Base-by-base conservation (phyloP, 2,888 invertebrate genomes). In the Hemicrepidius hirtus region DNA sequence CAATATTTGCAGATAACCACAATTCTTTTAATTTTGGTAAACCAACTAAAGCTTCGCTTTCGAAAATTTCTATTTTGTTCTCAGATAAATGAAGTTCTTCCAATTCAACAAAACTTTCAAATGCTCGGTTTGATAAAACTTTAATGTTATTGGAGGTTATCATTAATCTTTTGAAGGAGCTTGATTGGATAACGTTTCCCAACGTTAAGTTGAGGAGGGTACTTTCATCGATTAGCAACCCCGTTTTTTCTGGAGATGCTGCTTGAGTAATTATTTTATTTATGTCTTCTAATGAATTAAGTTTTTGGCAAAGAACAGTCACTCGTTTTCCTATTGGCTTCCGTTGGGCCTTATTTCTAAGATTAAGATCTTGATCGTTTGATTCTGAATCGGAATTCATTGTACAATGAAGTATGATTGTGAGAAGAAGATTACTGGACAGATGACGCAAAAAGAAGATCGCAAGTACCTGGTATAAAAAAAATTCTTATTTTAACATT, bases 301-400 rank as follows among this genome's bases (percentile, higher is more conserved):
- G 24, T n/a, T 32, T 53, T 20, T 35, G 16, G 20, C 32, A 50
- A 55, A 57, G 21, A 1, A 49, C 7, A 1, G 59, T n/a, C 18
- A 53, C 28, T 28, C 28, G 24, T 28, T 53, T 53, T 53, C 53
- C 53, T 28, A 28, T 53, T 32, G 44, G 18, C 10, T 44, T 44
- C 1, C 32, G 32, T 32, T 32, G 32, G 4, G 32, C 32, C 7
- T 32, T 32, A 9, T 32, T 32, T 6, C 32, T 32, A 32, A 5
- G 32, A 9, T 32, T 5, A 9, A 2, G 32, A 46, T 46, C 18
- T 18, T 5, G 18, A 0, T 46, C 18, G 13, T 46, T 16, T 18
- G 46, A 20, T 46, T 46, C 46, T 5, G 5, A 9, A 9, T 32
- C 32, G 9, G 32, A 32, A 32, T 32, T 32, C 32, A 32, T 32